A percentile compares a stretch with the other conserved stretches of the same genome.
These are phyloP conservation scores for Zootermopsis nevadensis DNA, from an alignment of 2,888 invertebrate species.

Conservation along the genomic window DNA sequence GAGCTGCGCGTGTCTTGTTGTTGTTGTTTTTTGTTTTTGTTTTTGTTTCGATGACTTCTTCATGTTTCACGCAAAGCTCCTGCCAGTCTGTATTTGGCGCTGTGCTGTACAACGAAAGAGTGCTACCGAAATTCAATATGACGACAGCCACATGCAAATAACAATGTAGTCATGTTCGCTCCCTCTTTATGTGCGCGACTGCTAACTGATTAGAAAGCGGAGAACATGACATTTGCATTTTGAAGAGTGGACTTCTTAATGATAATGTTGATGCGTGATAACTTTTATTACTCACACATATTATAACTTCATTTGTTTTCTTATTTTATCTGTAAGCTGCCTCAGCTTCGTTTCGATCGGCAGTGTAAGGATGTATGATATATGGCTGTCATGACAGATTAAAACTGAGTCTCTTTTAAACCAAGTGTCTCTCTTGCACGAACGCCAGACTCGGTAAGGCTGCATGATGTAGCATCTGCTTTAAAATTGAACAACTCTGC, in stretches of 20 bases:
- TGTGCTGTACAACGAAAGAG: neutral
- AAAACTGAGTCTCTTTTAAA: too few relatives aligned
- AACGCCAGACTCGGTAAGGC: too few relatives aligned
- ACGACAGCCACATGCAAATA: neutral
- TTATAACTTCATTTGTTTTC: neutral
- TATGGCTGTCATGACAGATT: neutral
- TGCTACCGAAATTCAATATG: neutral
- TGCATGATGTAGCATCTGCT: too few relatives aligned
- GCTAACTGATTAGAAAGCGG: neutral
- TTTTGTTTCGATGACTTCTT: too few relatives aligned
- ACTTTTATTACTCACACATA: neutral
- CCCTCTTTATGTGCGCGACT: neutral
- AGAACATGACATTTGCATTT: slow-evolving; percentile 7
- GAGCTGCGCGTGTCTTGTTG: too few relatives aligned
- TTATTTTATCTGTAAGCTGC: neutral
- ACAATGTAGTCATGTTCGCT: neutral
- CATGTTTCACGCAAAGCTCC: neutral
- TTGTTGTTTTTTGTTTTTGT: too few relatives aligned
- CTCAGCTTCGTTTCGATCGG: neutral
- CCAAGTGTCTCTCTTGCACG: neutral
- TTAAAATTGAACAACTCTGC: too few relatives aligned
- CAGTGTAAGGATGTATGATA: neutral
- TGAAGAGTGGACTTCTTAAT: neutral
- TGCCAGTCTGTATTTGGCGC: neutral
- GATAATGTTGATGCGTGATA: neutral